Conservation (phyloP, 1,140 invertebrate species). For the Drosophila orosa region DNA sequence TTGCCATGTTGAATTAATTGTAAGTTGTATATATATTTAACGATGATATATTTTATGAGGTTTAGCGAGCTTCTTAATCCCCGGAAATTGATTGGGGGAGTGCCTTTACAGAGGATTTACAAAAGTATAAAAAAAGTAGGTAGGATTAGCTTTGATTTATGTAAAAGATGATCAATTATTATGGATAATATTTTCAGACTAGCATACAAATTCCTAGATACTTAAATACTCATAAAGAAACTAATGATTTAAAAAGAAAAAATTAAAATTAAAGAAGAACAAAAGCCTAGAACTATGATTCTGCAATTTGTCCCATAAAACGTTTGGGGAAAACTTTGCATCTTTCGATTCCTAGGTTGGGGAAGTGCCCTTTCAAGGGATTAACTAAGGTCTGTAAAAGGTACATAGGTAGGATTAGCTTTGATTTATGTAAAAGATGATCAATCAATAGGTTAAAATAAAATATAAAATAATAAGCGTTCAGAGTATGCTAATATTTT, state of each 20-base stretch:
- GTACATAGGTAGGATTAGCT: background rate
- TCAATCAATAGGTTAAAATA: too few relatives aligned
- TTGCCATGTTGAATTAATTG: conserved; percentile 36
- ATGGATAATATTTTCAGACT: too few relatives aligned
- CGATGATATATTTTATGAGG: conserved; percentile 13
- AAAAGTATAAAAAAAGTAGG: background rate
- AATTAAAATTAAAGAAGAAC: background rate
- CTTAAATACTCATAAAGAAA: background rate
- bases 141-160: conserved; percentile 15
- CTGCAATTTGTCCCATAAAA: background rate
- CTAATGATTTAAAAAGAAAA: background rate
- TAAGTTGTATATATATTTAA: conserved; percentile 32
- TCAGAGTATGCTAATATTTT: too few relatives aligned
- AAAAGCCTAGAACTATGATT: background rate
- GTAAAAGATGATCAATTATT: conserved; percentile 1
- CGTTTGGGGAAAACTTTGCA: background rate
- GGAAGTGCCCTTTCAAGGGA: conserved; percentile 29
- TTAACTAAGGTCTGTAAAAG: background rate
- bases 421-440: conserved; percentile 18
- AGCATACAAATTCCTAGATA: too few relatives aligned
- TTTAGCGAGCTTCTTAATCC: conserved; percentile 13
- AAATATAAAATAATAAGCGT: background rate
- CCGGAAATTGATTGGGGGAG: conserved; percentile 13
- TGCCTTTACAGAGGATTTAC: conserved; percentile 35
- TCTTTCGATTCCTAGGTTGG: conserved; percentile 2